Evolutionary conservation across 2,113 vertebrate species (phyloP).

Genomic region (Heloderma charlesbogerti): DNA sequence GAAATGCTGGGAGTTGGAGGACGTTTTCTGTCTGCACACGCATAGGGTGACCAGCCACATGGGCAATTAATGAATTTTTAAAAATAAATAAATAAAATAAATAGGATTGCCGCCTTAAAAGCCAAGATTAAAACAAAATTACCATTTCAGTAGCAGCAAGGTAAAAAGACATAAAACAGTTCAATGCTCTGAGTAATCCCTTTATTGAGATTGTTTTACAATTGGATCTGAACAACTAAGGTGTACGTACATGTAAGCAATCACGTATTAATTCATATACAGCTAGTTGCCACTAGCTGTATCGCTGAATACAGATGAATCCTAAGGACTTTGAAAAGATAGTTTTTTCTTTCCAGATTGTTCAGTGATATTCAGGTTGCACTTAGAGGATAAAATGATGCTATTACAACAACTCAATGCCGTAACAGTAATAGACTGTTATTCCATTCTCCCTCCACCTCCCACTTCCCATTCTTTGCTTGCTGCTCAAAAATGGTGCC

Average conservation of each 20-base stretch:
- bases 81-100: too few relatives aligned
- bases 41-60: too few relatives aligned
- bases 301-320: background rate
- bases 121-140: too few relatives aligned
- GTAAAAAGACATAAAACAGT: background rate
- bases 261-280: background rate
- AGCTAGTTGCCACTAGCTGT: background rate
- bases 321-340: background rate
- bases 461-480: background rate
- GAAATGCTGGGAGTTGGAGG: too few relatives aligned
- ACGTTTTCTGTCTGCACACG: too few relatives aligned
- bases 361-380: background rate
- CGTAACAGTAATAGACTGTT: background rate
- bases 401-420: background rate
- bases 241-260: background rate
- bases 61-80: too few relatives aligned
- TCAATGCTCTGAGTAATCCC: background rate
- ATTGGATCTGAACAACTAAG: background rate
- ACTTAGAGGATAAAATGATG: background rate
- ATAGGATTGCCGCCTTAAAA: too few relatives aligned
- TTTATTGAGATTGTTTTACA: background rate
- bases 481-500: background rate
- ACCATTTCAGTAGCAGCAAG: background rate
- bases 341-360: conserved; percentile 23
- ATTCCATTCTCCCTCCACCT: background rate